These are phyloP conservation scores for Oreochromis grahami DNA, from an alignment of 2,797 vertebrate genomes.

Conservation along the genomic window DNA sequence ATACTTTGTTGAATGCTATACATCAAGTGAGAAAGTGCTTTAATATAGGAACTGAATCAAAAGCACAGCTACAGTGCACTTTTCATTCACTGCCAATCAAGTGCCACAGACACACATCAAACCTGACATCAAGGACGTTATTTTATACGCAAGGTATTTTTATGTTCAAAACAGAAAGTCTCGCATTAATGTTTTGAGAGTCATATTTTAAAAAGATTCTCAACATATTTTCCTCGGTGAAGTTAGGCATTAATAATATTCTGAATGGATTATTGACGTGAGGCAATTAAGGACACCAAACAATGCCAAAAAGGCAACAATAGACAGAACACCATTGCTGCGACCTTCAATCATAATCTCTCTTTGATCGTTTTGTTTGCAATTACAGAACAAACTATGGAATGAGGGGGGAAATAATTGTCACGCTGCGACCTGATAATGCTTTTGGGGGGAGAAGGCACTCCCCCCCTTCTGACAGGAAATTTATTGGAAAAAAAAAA, in stretches of 20 bases:
- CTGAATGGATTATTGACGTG: neutral
- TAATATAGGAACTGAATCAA: constrained; percentile 20
- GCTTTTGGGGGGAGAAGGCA: neutral
- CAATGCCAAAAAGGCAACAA: neutral
- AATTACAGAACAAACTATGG: constrained; percentile 32
- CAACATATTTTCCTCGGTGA: neutral
- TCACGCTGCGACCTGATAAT: constrained; percentile 24
- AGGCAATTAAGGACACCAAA: constrained; percentile 2
- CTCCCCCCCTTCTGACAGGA: constrained; percentile 16
- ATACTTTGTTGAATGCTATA: neutral
- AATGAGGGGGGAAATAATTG: neutral
- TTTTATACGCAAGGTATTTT: neutral
- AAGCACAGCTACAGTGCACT: neutral
- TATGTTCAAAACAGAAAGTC: neutral
- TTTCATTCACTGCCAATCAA: neutral
- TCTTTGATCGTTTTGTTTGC: constrained; percentile 32
- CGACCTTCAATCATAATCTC: neutral
- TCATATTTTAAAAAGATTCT: neutral
- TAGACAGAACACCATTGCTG: neutral
- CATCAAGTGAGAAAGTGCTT: constrained; percentile 10
- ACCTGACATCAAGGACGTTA: neutral
- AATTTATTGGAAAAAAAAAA: neutral
- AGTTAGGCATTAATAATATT: neutral
- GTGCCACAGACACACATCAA: neutral
- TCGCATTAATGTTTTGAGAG: neutral